These are phyloP conservation scores for Pleuronectes platessa DNA, from an alignment of 2,113 vertebrate genomes.

Conservation along the genomic window DNA sequence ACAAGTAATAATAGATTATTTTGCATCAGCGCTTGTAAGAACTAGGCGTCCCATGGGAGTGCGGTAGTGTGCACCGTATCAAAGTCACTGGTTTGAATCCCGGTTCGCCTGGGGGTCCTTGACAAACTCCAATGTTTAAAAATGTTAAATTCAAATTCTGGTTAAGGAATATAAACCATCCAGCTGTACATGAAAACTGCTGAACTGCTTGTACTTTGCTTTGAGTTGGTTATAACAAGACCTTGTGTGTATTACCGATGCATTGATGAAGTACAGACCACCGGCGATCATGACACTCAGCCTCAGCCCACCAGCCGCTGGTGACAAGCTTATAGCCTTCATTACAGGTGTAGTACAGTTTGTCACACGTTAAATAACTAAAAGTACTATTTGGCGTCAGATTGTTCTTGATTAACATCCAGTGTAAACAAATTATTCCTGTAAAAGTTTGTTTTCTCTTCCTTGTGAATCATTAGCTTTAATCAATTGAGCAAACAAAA, in stretches of 20 bases:
- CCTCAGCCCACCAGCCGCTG: constrained; percentile 62
- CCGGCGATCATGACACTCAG: not conserved
- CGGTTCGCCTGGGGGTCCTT: too few species aligned
- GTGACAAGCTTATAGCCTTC: constrained; percentile 33
- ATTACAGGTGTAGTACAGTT: constrained; percentile 53
- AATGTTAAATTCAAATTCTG: too few species aligned
- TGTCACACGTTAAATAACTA: not conserved
- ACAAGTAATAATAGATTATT: not conserved
- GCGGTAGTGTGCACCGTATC: too few species aligned
- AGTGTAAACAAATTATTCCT: constrained; percentile 29
- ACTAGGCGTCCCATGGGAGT: too few species aligned
- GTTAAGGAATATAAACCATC: too few species aligned
- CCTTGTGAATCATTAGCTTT: constrained; percentile 57
- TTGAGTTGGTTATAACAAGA: too few species aligned
- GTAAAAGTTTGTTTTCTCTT: constrained; percentile 40
- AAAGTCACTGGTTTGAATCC: too few species aligned
- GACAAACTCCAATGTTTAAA: too few species aligned
- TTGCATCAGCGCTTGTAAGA: not conserved
- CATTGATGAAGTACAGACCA: constrained; percentile 20
- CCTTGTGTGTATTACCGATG: constrained; percentile 60
- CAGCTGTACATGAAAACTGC: too few species aligned
- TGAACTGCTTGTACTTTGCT: too few species aligned
- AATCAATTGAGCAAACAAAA: constrained; percentile 67
- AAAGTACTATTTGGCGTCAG: too few species aligned
- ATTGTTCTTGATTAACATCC: not conserved